phyloP scores from a whole-genome alignment of 1,140 invertebrate genomes.

The Tetragonula clypearis region DNA sequence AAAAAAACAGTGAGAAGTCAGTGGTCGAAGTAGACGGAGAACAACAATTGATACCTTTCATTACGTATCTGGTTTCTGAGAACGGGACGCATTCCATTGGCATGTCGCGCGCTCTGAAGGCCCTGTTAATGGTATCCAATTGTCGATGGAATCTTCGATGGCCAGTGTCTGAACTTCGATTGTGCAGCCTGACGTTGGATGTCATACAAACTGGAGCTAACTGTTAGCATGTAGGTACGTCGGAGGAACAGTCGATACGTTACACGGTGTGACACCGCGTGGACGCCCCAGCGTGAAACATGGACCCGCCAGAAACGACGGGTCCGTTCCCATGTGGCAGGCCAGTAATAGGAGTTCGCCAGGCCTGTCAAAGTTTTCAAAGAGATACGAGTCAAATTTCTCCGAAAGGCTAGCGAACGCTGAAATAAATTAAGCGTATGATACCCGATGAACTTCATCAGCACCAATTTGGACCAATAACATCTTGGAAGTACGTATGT shows the following conservation, averaged over 20 bases:
- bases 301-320: conserved; percentile 64
- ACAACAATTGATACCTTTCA: conserved; percentile 19
- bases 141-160: conserved; percentile 67
- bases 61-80: conserved; percentile 58
- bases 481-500: too few species aligned
- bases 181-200: conserved; percentile 59
- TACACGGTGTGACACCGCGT: conserved; percentile 66
- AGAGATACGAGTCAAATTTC: conserved; percentile 68
- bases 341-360: conserved; percentile 65
- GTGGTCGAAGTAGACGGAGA: background rate
- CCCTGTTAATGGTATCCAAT: conserved; percentile 67
- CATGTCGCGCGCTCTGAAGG: conserved; percentile 20
- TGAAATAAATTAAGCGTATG: conserved; percentile 60
- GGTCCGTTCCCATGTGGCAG: conserved; percentile 64
- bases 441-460: background rate
- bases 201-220: conserved; percentile 66
- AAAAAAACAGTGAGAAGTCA: background rate
- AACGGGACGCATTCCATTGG: conserved; percentile 47
- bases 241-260: conserved; percentile 70
- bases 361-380: conserved; percentile 65
- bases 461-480: background rate
- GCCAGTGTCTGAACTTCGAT: conserved; percentile 67
- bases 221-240: conserved; percentile 67
- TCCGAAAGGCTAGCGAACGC: conserved; percentile 42
- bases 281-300: conserved; percentile 59